Conservation (phyloP, 2,888 invertebrate species). For the Liopterus haemorrhoidalis region DNA sequence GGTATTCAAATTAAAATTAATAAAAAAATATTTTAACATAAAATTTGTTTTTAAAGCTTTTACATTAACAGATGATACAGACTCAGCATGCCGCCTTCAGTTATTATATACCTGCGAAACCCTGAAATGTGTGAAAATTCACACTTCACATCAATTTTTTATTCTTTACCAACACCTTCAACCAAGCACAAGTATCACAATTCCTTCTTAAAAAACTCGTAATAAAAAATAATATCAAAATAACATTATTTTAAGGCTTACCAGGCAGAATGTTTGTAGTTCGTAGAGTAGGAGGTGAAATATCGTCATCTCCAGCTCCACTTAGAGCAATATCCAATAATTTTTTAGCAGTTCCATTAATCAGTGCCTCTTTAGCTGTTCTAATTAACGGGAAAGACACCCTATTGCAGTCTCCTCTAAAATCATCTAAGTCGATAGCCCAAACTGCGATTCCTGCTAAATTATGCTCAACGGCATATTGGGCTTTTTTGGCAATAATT, state of each 20-base stretch:
- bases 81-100: too few relatives aligned
- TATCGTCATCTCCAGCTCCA: slow-evolving; percentile 16
- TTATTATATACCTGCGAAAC: too few relatives aligned
- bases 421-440: slow-evolving; percentile 93
- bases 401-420: slow-evolving; percentile 81
- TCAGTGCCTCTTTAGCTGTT: slow-evolving; percentile 77
- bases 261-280: slow-evolving; percentile 18
- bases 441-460: slow-evolving; percentile 90
- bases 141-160: too few relatives aligned
- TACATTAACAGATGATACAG: too few relatives aligned
- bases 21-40: too few relatives aligned
- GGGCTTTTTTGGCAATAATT: slow-evolving; percentile 75
- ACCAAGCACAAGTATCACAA: too few relatives aligned
- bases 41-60: too few relatives aligned
- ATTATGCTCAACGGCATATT: slow-evolving; percentile 76
- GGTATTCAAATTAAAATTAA: too few relatives aligned
- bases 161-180: too few relatives aligned
- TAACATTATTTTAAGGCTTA: slow-evolving; percentile 12
- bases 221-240: too few relatives aligned
- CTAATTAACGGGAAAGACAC: slow-evolving; percentile 87
- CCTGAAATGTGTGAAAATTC: too few relatives aligned
- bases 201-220: too few relatives aligned
- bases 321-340: slow-evolving; percentile 39
- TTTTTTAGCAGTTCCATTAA: slow-evolving; percentile 45
- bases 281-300: slow-evolving; percentile 1